A percentile compares a stretch with the other conserved stretches of the same genome.
Conservation (phyloP, 2,888 invertebrate species). For the Drosophila melanosoma region DNA sequence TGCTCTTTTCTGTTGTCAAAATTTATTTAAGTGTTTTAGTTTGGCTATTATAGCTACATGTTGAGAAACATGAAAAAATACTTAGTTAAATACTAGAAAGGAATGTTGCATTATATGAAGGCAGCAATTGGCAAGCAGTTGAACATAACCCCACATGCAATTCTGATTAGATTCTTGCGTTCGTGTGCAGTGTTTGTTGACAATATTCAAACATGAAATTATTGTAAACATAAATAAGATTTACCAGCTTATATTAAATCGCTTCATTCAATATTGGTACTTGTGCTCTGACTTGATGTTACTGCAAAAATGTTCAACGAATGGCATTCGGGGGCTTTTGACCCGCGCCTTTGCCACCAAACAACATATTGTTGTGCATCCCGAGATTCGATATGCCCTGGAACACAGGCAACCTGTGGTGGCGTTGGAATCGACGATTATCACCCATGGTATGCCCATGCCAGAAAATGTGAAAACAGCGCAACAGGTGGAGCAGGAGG, state of each 20-base stretch:
- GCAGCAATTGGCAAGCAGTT: background rate
- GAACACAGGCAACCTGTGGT: slow-evolving; percentile 90
- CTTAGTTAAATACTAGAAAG: background rate
- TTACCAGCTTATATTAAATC: background rate
- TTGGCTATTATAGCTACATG: background rate
- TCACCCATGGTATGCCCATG: slow-evolving; percentile 99
- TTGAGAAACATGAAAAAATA: slow-evolving; percentile 16
- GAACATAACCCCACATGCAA: slow-evolving; percentile 9
- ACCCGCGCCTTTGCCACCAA: slow-evolving; percentile 20
- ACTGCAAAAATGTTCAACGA: slow-evolving; percentile 11
- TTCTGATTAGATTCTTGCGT: background rate
- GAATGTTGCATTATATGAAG: background rate
- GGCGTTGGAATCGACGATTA: slow-evolving; percentile 98
- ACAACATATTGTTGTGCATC: slow-evolving; percentile 85
- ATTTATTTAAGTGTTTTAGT: background rate
- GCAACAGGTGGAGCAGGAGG: slow-evolving; percentile 89
- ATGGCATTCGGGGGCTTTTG: slow-evolving; percentile 15
- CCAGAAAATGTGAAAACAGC: slow-evolving; percentile 96
- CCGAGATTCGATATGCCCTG: slow-evolving; percentile 89
- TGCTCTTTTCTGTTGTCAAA: background rate
- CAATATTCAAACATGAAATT: slow-evolving; percentile 5
- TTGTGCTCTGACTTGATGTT: slow-evolving; percentile 32
- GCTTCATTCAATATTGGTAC: background rate
- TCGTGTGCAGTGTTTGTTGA: background rate
- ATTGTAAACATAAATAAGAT: background rate